Base-by-base conservation (phyloP, 2,888 invertebrate genomes). In the Calameuta pallipes region DNA sequence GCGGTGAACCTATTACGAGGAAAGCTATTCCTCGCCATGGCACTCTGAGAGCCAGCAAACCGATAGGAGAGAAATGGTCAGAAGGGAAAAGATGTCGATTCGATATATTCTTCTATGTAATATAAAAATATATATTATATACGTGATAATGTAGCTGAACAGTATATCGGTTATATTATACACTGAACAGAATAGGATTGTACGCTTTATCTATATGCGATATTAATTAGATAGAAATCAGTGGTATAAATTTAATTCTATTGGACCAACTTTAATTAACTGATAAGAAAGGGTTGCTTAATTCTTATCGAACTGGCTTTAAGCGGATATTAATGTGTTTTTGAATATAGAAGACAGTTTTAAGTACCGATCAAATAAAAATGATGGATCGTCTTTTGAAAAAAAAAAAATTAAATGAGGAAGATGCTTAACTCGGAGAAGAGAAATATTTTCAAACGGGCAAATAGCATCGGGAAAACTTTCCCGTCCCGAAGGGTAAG, bases 51-150 rank as follows among this genome's bases (percentile, higher is more conserved):
- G 56, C 56, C 15, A 23, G 56, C 56, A 56, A 56, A 56, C 80
- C 78, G 34, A 73, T 75, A 80, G 69, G 78, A 77, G 82, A 82
- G 81, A 82, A 80, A 79, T 76, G 76, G 79, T 74, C 75, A 79
- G 78, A 80, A 73, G 78, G 79, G 80, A 80, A 82, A 82, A 84
- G 83, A 83, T 80, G 82, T 83, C 83, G 78, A 85, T 86, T 81
- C 82, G 84, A 85, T 86, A 85, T 86, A 56, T 56, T 56, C 23
- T 56, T 56, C 23, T 56, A 56, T 56, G 15, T 56, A 56, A 56
- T 56, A 56, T 56, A 56, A 23, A 23, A 23, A 56, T 56, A 23
- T 23, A 56, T 56, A 56, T 23, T 23, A 23, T 56, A 56, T 56
- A 56, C 23, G 56, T 23, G 56, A 56, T 56, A 56, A 56, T 56